phyloP scores from a whole-genome alignment of 2,888 invertebrate genomes.

The Junonia oenone region DNA sequence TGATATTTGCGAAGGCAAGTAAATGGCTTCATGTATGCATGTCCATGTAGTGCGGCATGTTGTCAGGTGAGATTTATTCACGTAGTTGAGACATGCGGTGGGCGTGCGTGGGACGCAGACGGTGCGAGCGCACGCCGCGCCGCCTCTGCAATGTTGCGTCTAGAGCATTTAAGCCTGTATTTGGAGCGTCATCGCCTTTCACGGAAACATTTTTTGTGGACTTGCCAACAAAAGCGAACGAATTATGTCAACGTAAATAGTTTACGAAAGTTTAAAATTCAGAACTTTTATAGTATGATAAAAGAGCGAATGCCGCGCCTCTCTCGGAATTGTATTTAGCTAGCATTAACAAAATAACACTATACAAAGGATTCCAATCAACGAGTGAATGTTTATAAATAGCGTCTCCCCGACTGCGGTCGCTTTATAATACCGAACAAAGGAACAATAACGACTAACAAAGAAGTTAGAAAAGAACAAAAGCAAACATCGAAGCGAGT shows the following conservation, averaged over 20 bases:
- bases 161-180: slow-evolving; percentile 51
- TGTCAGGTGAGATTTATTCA: slow-evolving; percentile 67
- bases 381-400: slow-evolving; percentile 64
- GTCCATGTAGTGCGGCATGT: slow-evolving; percentile 32
- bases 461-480: slow-evolving; percentile 70
- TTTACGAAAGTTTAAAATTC: slow-evolving; percentile 6
- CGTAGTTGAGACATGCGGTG: slow-evolving; percentile 47
- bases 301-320: neutral
- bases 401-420: slow-evolving; percentile 44
- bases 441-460: slow-evolving; percentile 65
- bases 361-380: slow-evolving; percentile 51
- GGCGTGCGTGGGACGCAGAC: slow-evolving; percentile 63
- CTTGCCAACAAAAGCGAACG: slow-evolving; percentile 38
- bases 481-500: slow-evolving; percentile 59
- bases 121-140: slow-evolving; percentile 43
- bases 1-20: slow-evolving; percentile 19
- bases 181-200: slow-evolving; percentile 47
- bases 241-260: slow-evolving; percentile 34
- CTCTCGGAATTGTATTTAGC: slow-evolving; percentile 32
- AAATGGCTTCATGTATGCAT: slow-evolving; percentile 17
- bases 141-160: slow-evolving; percentile 50
- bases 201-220: slow-evolving; percentile 43
- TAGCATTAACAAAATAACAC: slow-evolving; percentile 40
- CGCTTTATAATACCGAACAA: slow-evolving; percentile 60
- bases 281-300: neutral